Conservation (phyloP, 2,113 vertebrate species). For the Notarius lentiginosus region DNA sequence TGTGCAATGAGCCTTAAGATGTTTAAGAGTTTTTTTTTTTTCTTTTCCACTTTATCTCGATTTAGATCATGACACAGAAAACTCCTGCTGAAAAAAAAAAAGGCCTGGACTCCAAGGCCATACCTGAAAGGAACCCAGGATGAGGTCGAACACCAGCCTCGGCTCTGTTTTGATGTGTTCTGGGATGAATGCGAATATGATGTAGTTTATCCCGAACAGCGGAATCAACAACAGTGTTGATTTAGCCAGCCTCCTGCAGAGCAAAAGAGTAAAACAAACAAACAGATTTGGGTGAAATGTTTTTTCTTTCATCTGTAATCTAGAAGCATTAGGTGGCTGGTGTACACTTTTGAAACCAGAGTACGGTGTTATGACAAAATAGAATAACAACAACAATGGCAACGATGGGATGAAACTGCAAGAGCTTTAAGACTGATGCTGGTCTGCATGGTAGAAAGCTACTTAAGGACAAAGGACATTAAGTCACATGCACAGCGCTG, state of each 20-base stretch:
- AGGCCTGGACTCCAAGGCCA: not conserved
- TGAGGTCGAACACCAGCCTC: conserved; percentile 86
- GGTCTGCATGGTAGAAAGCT: conserved; percentile 38
- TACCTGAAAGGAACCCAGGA: conserved; percentile 95
- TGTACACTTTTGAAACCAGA: not conserved
- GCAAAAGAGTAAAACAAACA: conserved; percentile 43
- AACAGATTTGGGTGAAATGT: conserved; percentile 5
- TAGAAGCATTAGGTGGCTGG: not conserved
- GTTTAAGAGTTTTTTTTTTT: too few species aligned
- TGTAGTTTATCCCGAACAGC: conserved; percentile 93
- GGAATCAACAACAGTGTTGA: conserved; percentile 97
- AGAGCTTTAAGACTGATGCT: conserved; percentile 20
- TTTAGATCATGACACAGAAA: not conserved
- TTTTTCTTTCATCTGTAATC: conserved; percentile 19
- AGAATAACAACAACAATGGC: conserved; percentile 34
- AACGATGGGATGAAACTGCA: conserved; percentile 38
- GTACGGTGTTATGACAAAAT: not conserved
- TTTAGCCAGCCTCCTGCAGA: conserved; percentile 88
- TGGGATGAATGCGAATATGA: conserved; percentile 92
- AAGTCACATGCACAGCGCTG: conserved; percentile 31
- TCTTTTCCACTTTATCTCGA: not conserved
- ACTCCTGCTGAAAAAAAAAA: not conserved
- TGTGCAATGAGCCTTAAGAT: not conserved
- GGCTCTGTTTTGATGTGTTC: conserved; percentile 83
- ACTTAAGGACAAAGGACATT: conserved; percentile 49